Evolutionary conservation across 2,888 invertebrate species (phyloP).

Genomic region (Lasioglossum lativentre): DNA sequence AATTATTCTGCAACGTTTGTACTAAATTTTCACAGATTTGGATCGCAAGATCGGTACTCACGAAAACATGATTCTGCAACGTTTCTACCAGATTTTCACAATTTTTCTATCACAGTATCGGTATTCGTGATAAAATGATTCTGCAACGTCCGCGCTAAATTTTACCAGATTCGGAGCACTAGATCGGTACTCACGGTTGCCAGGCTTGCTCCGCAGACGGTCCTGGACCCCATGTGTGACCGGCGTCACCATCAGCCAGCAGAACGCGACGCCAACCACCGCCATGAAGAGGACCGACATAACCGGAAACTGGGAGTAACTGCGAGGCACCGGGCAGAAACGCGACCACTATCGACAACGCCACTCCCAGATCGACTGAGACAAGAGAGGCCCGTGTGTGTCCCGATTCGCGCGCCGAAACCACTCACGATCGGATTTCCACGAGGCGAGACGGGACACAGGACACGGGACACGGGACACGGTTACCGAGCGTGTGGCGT

Average conservation of each 20-base stretch:
- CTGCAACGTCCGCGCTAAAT: too few relatives aligned
- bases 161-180: background rate
- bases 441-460: slow-evolving; percentile 5
- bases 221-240: slow-evolving; percentile 1
- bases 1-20: too few relatives aligned
- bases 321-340: background rate
- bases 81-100: accelerated
- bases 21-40: too few relatives aligned
- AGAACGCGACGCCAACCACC: slow-evolving; percentile 16
- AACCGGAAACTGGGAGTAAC: slow-evolving; percentile 6
- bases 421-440: slow-evolving; percentile 47
- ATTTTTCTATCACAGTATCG: too few relatives aligned
- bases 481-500: slow-evolving; percentile 38
- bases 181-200: slow-evolving; percentile 31
- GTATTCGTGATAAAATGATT: too few relatives aligned
- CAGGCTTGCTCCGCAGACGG: background rate
- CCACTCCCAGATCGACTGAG: slow-evolving; percentile 19
- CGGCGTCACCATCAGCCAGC: slow-evolving; percentile 21
- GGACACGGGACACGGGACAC: background rate
- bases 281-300: slow-evolving; percentile 26
- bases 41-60: too few relatives aligned
- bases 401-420: slow-evolving; percentile 19
- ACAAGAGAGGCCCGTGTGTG: slow-evolving; percentile 12
- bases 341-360: slow-evolving; percentile 21
- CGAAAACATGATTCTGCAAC: too few relatives aligned